A percentile compares a stretch with the other conserved stretches of the same genome.
These are phyloP conservation scores for Andrena flavipes DNA, from an alignment of 2,888 invertebrate species.

Conservation along the genomic window DNA sequence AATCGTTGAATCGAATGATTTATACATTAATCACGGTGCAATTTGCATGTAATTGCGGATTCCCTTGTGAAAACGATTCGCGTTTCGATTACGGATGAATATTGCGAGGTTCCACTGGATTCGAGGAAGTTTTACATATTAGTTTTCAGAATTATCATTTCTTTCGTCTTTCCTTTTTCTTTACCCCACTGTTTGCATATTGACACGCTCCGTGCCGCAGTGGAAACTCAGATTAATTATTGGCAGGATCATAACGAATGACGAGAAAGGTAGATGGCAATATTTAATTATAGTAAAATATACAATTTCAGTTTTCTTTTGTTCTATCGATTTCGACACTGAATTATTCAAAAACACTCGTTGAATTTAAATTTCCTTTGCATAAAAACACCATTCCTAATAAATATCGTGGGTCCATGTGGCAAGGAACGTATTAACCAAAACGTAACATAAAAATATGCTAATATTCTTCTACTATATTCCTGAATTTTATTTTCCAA, in stretches of 20 bases:
- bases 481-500: background rate
- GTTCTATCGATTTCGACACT: too few relatives aligned
- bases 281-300: too few relatives aligned
- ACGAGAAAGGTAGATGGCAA: too few relatives aligned
- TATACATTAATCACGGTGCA: slow-evolving; percentile 5
- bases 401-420: too few relatives aligned
- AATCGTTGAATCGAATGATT: slow-evolving; percentile 6
- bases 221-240: too few relatives aligned
- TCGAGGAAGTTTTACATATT: slow-evolving; percentile 28
- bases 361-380: too few relatives aligned
- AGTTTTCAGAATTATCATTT: slow-evolving; percentile 16
- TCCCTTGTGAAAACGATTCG: background rate
- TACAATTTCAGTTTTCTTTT: too few relatives aligned
- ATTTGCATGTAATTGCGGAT: slow-evolving; percentile 19
- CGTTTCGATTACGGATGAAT: background rate
- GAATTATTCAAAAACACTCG: too few relatives aligned
- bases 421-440: slow-evolving; percentile 8
- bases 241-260: too few relatives aligned
- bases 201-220: too few relatives aligned
- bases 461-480: background rate
- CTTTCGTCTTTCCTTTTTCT: slow-evolving; percentile 5
- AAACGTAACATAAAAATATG: slow-evolving; percentile 18
- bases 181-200: background rate
- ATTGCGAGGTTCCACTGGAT: background rate
- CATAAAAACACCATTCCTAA: too few relatives aligned